A percentile compares a stretch with the other conserved stretches of the same genome.
phyloP scores from a whole-genome alignment of 1,140 invertebrate genomes.

The Dendroctonus valens region DNA sequence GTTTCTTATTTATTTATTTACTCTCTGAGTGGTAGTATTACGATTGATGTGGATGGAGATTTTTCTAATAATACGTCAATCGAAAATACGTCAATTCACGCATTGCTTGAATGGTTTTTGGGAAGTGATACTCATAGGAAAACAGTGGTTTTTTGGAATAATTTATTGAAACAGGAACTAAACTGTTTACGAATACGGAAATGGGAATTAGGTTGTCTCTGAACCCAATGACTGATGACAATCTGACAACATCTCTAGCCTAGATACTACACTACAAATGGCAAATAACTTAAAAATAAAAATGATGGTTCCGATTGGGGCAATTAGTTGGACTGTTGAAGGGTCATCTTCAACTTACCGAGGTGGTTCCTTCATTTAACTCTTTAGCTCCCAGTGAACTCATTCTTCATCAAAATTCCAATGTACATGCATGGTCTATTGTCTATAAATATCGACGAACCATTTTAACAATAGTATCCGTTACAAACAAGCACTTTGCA shows the following conservation, averaged over 20 bases:
- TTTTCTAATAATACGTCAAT: too few species aligned
- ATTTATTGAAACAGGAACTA: constrained; percentile 2
- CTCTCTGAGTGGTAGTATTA: too few species aligned
- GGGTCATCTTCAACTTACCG: constrained; percentile 34
- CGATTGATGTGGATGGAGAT: too few species aligned
- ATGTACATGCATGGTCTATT: constrained; percentile 10
- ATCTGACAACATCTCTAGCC: constrained; percentile 5
- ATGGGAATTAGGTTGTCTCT: constrained; percentile 25
- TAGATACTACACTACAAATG: constrained; percentile 4
- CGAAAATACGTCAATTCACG: too few species aligned
- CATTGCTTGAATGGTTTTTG: too few species aligned
- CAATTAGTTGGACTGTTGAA: not conserved
- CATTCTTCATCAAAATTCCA: constrained; percentile 31
- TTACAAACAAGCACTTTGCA: not conserved
- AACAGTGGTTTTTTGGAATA: not conserved
- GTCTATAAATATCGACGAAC: constrained; percentile 18
- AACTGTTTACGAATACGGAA: constrained; percentile 30
- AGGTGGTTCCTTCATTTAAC: constrained; percentile 43
- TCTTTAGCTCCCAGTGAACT: constrained; percentile 28
- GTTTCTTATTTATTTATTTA: too few species aligned
- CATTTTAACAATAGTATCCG: constrained; percentile 8
- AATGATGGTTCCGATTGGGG: not conserved
- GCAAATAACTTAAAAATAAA: not conserved
- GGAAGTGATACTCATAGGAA: not conserved
- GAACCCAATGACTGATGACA: constrained; percentile 4